A percentile compares a stretch with the other conserved stretches of the same genome.
phyloP scores from a whole-genome alignment of 2,113 vertebrate genomes.

The Oreamnos americanus region DNA sequence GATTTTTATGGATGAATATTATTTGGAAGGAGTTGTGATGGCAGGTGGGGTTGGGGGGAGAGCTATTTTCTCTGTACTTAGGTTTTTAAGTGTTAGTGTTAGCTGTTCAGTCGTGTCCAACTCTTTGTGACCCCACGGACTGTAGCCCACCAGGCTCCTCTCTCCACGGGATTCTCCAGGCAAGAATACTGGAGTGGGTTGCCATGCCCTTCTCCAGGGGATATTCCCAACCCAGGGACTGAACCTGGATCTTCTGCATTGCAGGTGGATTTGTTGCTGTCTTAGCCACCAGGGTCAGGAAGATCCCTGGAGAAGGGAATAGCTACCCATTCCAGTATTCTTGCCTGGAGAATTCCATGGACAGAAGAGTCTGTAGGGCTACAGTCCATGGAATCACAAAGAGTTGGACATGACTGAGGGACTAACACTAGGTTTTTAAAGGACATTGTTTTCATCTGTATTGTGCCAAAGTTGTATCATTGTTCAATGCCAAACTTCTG shows the following conservation, averaged over 20 bases:
- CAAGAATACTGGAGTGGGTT: background rate
- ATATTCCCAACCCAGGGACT: background rate
- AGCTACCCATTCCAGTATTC: background rate
- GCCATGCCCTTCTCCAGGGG: background rate
- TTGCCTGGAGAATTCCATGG: background rate
- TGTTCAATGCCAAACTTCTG: conserved; percentile 21
- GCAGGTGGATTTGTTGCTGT: background rate
- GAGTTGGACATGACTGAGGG: background rate
- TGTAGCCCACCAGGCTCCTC: background rate
- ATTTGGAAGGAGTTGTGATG: background rate
- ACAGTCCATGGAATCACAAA: background rate
- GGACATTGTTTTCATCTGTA: background rate
- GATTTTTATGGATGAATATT: conserved; percentile 13
- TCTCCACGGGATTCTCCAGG: background rate
- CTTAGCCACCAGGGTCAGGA: background rate
- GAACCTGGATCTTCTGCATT: background rate
- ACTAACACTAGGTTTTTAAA: background rate
- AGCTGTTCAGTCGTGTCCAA: rapidly evolving
- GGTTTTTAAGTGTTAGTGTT: background rate
- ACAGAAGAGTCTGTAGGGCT: background rate
- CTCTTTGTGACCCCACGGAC: background rate
- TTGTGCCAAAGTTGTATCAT: conserved; percentile 48
- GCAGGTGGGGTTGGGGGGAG: background rate
- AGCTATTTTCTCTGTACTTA: background rate
- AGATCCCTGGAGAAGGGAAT: background rate